Evolutionary conservation across 2,888 invertebrate genomes (phyloP).

Genomic region (Drosophila formosana): DNA sequence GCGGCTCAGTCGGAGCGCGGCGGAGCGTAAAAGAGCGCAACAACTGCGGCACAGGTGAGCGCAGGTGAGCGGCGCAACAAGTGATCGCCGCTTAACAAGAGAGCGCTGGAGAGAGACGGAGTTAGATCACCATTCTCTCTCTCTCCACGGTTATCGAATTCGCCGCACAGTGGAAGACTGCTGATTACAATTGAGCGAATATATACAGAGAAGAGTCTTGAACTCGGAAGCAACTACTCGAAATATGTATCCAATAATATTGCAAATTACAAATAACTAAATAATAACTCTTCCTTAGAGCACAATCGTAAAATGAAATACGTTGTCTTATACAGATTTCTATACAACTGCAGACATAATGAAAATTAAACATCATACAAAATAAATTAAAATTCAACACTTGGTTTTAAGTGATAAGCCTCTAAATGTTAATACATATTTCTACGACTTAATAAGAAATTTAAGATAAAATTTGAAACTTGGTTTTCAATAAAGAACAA

Average conservation of each 20-base stretch:
- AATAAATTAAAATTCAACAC: too few species aligned
- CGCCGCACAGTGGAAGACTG: slow-evolving; percentile 63
- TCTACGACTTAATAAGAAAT: too few species aligned
- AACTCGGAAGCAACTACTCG: background rate
- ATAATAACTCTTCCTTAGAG: background rate
- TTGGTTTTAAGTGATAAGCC: too few species aligned
- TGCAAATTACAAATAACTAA: background rate
- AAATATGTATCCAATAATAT: background rate
- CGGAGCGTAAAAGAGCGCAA: slow-evolving; percentile 52
- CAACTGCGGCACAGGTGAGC: slow-evolving; percentile 1
- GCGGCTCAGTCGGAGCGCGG: slow-evolving; percentile 23
- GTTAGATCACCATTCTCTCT: slow-evolving; percentile 5
- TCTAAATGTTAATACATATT: too few species aligned
- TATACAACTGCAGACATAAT: too few species aligned
- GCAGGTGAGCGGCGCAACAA: slow-evolving; percentile 26
- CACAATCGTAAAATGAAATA: background rate
- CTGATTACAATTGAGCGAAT: background rate
- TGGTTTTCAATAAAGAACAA: too few species aligned
- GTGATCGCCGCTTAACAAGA: slow-evolving; percentile 4
- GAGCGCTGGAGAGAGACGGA: background rate
- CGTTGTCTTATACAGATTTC: too few species aligned
- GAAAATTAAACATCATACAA: too few species aligned
- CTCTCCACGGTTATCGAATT: slow-evolving; percentile 29
- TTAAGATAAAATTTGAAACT: too few species aligned
- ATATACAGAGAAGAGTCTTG: background rate